phyloP scores from a whole-genome alignment of 2,113 vertebrate genomes.

The Steatornis caripensis region DNA sequence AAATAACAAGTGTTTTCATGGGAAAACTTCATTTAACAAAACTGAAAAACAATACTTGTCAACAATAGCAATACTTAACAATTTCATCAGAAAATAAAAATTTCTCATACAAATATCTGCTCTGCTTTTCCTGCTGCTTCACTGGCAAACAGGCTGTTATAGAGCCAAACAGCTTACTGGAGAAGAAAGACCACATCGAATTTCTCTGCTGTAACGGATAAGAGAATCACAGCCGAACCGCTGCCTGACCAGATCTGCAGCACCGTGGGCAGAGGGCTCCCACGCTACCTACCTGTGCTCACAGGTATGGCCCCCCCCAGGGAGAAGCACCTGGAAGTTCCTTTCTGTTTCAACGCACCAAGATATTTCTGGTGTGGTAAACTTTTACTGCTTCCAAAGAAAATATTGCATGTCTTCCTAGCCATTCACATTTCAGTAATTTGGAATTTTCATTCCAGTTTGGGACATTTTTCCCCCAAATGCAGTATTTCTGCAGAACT shows the following conservation, averaged over 20 bases:
- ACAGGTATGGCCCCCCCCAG: background rate
- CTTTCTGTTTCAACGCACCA: background rate
- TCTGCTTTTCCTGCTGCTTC: background rate
- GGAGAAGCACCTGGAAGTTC: background rate
- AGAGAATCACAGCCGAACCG: background rate
- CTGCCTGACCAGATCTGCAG: background rate
- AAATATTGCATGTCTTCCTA: background rate
- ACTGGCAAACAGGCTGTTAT: background rate
- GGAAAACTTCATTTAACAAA: background rate
- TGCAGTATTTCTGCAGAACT: background rate
- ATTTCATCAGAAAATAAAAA: background rate
- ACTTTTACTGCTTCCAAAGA: background rate
- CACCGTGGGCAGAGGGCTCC: background rate
- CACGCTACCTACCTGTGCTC: background rate
- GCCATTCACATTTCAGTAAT: background rate
- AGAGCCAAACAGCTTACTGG: background rate
- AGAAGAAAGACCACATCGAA: background rate
- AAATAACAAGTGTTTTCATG: background rate
- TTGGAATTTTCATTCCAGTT: background rate
- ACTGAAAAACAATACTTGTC: background rate
- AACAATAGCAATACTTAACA: background rate
- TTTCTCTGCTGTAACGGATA: rapidly evolving
- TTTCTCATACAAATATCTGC: background rate
- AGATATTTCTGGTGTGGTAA: background rate
- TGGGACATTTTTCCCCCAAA: background rate